Conservation (phyloP, 1,140 invertebrate species). For the Aphidius ervi region DNA sequence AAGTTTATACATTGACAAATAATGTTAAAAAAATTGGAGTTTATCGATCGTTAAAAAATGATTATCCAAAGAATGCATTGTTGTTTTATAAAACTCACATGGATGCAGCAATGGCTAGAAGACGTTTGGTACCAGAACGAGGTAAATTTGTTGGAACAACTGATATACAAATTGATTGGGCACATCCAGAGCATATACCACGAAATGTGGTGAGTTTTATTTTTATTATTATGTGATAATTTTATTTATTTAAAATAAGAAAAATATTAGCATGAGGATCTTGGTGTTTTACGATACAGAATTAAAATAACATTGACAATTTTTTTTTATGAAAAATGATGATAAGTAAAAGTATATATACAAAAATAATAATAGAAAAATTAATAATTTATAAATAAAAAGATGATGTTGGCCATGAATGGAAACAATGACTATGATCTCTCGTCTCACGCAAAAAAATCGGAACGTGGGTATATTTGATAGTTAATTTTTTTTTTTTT, state of each 20-base stretch:
- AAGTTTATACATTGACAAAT: slow-evolving; percentile 34
- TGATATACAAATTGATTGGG: slow-evolving; percentile 62
- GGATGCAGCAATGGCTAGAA: slow-evolving; percentile 65
- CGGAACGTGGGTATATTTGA: slow-evolving; percentile 41
- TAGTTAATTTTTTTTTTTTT: slow-evolving; percentile 4
- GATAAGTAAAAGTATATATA: slow-evolving; percentile 4
- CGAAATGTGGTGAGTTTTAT: slow-evolving; percentile 39
- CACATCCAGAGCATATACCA: slow-evolving; percentile 52
- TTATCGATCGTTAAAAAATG: slow-evolving; percentile 29
- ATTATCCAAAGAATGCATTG: slow-evolving; percentile 52
- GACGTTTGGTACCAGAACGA: slow-evolving; percentile 60
- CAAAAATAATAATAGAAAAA: slow-evolving; percentile 18
- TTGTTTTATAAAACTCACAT: slow-evolving; percentile 67
- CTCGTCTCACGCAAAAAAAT: slow-evolving; percentile 33
- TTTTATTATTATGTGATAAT: background rate
- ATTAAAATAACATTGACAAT: no score
- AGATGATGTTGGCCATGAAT: slow-evolving; percentile 25
- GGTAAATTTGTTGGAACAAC: slow-evolving; percentile 49
- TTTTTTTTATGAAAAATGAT: no score
- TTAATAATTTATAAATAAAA: background rate
- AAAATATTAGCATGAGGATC: background rate
- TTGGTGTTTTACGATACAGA: no score
- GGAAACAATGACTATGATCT: slow-evolving; percentile 35
- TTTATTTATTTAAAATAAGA: slow-evolving; percentile 2
- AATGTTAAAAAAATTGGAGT: slow-evolving; percentile 38